These are phyloP conservation scores for Syngnathoides biaculeatus DNA, from an alignment of 2,113 vertebrate species.

Conservation along the genomic window DNA sequence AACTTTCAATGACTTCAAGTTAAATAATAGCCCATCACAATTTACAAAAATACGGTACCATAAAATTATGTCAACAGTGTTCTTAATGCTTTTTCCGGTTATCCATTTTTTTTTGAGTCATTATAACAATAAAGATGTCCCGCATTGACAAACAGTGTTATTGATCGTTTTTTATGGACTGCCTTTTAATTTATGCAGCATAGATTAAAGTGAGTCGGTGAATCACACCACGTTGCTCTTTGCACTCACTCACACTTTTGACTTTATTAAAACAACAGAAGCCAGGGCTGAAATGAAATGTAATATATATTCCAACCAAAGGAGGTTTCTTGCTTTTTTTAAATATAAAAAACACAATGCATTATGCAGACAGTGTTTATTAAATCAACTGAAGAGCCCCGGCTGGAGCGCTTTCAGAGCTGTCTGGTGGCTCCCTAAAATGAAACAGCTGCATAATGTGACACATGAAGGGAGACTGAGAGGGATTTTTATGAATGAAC, in stretches of 20 bases:
- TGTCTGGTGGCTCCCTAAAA: slow-evolving; percentile 76
- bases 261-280: slow-evolving; percentile 71
- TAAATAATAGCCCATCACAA: too few relatives aligned
- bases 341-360: slow-evolving; percentile 37
- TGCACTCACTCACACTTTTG: slow-evolving; percentile 52
- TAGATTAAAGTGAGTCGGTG: slow-evolving; percentile 36
- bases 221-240: slow-evolving; percentile 40
- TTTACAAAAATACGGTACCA: neutral
- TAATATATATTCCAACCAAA: slow-evolving; percentile 53
- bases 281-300: slow-evolving; percentile 53
- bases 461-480: slow-evolving; percentile 43
- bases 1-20: too few relatives aligned
- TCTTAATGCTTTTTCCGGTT: neutral
- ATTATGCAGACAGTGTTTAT: slow-evolving; percentile 70
- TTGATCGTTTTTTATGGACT: slow-evolving; percentile 19
- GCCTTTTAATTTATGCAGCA: slow-evolving; percentile 29
- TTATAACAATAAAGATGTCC: neutral
- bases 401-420: slow-evolving; percentile 12
- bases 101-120: neutral
- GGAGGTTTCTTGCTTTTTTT: neutral
- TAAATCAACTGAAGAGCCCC: slow-evolving; percentile 36
- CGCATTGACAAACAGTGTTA: slow-evolving; percentile 3
- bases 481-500: slow-evolving; percentile 73
- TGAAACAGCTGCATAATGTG: slow-evolving; percentile 75
- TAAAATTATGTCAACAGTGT: neutral